These are phyloP conservation scores for Eolophus roseicapilla DNA, from an alignment of 2,113 vertebrate genomes.

Conservation along the genomic window DNA sequence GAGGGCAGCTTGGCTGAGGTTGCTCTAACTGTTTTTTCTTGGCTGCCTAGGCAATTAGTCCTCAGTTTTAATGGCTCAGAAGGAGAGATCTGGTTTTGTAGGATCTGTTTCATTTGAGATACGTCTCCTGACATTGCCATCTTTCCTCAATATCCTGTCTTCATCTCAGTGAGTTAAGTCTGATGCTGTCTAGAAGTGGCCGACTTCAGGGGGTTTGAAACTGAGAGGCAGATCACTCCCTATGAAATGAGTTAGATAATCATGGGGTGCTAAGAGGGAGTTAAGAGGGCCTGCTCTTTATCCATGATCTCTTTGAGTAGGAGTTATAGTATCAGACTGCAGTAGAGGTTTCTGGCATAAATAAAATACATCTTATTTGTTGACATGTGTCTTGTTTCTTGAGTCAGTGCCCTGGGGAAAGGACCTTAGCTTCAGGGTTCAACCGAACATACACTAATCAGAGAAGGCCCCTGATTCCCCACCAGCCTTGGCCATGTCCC, in stretches of 20 bases:
- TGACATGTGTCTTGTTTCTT: constrained; percentile 28
- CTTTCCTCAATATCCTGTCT: not conserved
- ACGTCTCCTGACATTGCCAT: not conserved
- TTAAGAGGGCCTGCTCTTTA: not conserved
- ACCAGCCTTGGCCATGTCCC: constrained; percentile 62
- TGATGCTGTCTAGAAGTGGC: not conserved
- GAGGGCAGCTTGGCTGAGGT: not conserved
- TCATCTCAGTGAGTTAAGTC: not conserved
- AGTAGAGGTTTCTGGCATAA: constrained; percentile 24
- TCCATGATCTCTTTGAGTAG: not conserved
- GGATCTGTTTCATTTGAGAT: not conserved
- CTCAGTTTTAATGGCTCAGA: not conserved
- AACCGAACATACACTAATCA: constrained; percentile 37
- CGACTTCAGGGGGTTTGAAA: not conserved
- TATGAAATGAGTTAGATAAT: not conserved
- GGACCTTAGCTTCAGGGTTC: constrained; percentile 41
- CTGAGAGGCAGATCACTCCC: not conserved
- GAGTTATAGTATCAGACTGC: not conserved
- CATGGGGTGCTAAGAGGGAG: not conserved
- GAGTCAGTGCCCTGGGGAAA: constrained; percentile 7
- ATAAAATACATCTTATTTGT: not conserved
- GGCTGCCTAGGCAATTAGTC: not conserved
- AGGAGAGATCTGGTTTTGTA: not conserved
- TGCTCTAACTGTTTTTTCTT: not conserved
- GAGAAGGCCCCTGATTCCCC: constrained; percentile 60